Evolutionary conservation across 2,113 vertebrate species (phyloP).

Genomic region (Malurus melanocephalus): DNA sequence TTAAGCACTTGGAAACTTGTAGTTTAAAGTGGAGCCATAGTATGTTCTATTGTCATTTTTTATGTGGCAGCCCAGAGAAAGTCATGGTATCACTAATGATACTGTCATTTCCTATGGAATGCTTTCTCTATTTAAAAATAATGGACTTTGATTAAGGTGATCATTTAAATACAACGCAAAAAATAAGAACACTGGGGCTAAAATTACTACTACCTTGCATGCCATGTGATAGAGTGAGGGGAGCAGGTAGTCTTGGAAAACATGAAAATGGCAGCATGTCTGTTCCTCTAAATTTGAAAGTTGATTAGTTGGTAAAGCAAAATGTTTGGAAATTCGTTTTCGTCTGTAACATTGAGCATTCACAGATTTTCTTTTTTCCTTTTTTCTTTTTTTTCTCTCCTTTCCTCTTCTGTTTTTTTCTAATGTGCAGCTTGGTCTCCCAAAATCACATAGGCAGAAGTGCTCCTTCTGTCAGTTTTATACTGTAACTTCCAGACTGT

Average conservation of each 20-base stretch:
- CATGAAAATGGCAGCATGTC: background rate
- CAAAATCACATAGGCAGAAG: constrained; percentile 20
- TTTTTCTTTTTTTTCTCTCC: background rate
- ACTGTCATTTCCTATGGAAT: background rate
- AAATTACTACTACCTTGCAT: constrained; percentile 8
- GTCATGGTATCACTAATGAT: background rate
- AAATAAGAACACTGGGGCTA: background rate
- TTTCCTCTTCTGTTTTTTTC: background rate
- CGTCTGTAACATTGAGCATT: background rate
- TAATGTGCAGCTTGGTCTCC: background rate
- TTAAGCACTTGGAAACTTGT: background rate
- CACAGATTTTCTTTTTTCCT: background rate
- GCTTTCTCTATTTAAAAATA: background rate
- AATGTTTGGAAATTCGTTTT: constrained; percentile 47
- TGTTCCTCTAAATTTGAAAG: constrained; percentile 16
- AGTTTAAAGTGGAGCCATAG: background rate
- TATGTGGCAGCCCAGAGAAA: background rate
- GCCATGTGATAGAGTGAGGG: background rate
- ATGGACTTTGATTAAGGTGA: background rate
- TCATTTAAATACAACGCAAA: background rate
- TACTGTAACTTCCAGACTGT: constrained; percentile 48
- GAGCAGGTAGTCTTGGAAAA: background rate
- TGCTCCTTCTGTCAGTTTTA: background rate
- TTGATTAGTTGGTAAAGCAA: background rate
- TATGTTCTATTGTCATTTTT: background rate